Percentiles rank a stretch among this genome's conserved stretches.
Conservation (phyloP, 2,888 invertebrate genomes). For the Caenorhabditis angaria region DNA sequence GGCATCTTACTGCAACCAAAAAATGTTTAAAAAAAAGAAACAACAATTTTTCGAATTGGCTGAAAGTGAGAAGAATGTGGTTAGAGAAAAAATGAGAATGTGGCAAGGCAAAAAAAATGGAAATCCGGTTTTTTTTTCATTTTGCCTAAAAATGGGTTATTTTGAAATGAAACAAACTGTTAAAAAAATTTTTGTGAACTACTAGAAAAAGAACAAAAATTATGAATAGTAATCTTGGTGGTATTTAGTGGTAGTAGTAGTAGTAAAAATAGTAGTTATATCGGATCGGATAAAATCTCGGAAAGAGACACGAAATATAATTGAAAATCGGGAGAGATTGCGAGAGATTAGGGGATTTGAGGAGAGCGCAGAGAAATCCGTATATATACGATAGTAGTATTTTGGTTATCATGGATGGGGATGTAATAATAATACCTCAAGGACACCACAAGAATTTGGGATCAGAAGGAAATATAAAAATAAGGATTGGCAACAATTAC, state of each 20-base stretch:
- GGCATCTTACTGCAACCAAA: conserved; percentile 40
- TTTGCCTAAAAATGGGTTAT: too few species aligned
- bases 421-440: too few species aligned
- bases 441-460: not conserved
- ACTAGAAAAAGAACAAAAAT: too few species aligned
- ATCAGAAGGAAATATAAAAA: too few species aligned
- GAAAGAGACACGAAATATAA: not conserved
- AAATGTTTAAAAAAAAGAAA: not conserved
- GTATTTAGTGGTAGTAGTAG: not conserved
- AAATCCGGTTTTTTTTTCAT: not conserved
- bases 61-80: not conserved
- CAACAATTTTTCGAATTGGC: not conserved
- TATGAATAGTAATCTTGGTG: too few species aligned
- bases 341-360: not conserved
- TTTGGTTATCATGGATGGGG: too few species aligned
- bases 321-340: not conserved
- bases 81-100: not conserved
- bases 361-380: not conserved
- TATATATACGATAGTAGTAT: too few species aligned
- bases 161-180: not conserved
- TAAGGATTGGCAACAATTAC: too few species aligned
- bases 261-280: not conserved
- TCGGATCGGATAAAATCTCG: not conserved
- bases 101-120: not conserved
- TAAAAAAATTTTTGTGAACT: too few species aligned